Percentiles rank a stretch among this genome's conserved stretches.
phyloP scores from a whole-genome alignment of 2,888 invertebrate genomes.

The Mechanitis mazaeus region DNA sequence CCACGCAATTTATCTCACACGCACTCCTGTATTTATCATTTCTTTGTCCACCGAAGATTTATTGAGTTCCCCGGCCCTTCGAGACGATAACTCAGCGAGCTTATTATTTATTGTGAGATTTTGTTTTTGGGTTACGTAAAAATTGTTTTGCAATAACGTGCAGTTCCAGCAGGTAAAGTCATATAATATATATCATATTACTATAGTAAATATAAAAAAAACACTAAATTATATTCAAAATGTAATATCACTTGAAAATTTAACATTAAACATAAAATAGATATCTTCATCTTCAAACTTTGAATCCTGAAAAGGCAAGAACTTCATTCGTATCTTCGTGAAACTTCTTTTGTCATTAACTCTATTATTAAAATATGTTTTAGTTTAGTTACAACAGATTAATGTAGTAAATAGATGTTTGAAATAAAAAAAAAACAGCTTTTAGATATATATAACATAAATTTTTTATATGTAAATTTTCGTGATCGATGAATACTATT shows the following conservation, averaged over 20 bases:
- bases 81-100: slow-evolving; percentile 41
- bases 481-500: no score
- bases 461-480: no score
- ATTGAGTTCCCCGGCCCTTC: slow-evolving; percentile 40
- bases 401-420: no score
- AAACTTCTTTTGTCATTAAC: not conserved
- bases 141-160: slow-evolving; percentile 16
- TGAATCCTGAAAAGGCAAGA: not conserved
- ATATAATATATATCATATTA: not conserved
- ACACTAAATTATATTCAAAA: no score
- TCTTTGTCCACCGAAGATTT: slow-evolving; percentile 65
- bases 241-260: no score
- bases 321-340: no score
- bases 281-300: no score
- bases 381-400: slow-evolving; percentile 20
- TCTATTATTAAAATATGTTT: slow-evolving; percentile 12
- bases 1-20: slow-evolving; percentile 55
- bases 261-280: no score
- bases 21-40: slow-evolving; percentile 60
- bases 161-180: not conserved
- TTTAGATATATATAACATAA: no score
- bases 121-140: slow-evolving; percentile 27
- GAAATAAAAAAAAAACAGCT: no score
- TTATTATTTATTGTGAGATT: slow-evolving; percentile 40
- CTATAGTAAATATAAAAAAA: not conserved